Percentiles rank a stretch among this genome's conserved stretches.
Evolutionary conservation across 1,140 invertebrate species (phyloP).

Genomic region (Euwallacea fornicatus): DNA sequence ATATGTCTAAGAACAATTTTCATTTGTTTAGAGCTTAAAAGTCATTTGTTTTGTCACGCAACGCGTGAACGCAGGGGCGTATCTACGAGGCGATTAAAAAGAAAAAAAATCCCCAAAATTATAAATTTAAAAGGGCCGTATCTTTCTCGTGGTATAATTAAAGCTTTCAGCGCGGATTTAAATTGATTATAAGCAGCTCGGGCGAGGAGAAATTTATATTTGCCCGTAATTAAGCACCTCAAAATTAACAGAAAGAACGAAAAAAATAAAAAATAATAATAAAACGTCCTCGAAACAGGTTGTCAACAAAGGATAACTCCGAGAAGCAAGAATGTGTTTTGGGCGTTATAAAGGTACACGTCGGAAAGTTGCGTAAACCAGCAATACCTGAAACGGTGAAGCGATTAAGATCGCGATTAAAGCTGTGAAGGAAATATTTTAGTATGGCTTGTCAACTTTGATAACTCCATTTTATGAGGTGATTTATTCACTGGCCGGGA

Average conservation of each 20-base stretch:
- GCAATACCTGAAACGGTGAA: conserved; percentile 11
- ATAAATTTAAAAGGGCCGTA: no score
- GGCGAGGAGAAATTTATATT: conserved; percentile 22
- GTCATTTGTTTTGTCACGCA: no score
- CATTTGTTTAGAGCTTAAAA: no score
- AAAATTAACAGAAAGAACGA: conserved; percentile 11
- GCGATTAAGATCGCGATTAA: conserved; percentile 13
- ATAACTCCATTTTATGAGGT: conserved; percentile 8
- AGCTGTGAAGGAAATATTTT: conserved; percentile 2
- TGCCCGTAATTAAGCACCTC: conserved; percentile 18
- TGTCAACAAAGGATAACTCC: conserved; percentile 8
- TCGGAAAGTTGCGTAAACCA: conserved; percentile 7
- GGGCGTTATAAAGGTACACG: conserved; percentile 8
- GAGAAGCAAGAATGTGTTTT: conserved; percentile 7
- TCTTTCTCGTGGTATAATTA: not conserved
- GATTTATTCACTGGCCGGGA: not conserved
- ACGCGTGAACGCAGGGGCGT: no score
- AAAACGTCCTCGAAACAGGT: conserved; percentile 9
- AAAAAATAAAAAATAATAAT: no score
- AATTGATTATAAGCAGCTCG: conserved; percentile 10
- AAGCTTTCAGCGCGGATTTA: conserved; percentile 3
- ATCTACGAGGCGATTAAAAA: no score
- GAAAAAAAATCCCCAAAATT: no score
- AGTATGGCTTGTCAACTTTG: conserved; percentile 8
- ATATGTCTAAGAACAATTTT: no score